phyloP scores from a whole-genome alignment of 2,113 vertebrate species.

The Cryptotis parvus region DNA sequence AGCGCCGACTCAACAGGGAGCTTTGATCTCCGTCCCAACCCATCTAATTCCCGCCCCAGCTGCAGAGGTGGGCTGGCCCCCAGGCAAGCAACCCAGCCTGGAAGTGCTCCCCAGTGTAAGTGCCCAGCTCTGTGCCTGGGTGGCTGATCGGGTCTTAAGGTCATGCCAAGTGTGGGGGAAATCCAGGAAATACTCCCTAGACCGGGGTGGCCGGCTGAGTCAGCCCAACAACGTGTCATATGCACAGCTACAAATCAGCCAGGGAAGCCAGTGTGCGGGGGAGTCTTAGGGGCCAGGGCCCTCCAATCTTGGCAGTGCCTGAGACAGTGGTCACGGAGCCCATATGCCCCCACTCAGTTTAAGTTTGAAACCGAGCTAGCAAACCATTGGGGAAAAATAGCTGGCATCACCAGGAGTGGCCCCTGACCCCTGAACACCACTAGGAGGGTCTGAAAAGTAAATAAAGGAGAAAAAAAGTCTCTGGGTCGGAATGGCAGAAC shows the following conservation, averaged over 20 bases:
- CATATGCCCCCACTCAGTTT: background rate
- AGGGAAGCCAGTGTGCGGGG: background rate
- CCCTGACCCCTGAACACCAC: too few relatives aligned
- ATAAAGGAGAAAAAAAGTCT: too few relatives aligned
- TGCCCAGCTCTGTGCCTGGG: background rate
- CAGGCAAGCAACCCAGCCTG: background rate
- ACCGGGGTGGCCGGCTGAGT: background rate
- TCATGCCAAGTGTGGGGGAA: background rate
- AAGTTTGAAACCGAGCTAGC: background rate
- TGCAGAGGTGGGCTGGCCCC: background rate
- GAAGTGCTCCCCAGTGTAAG: background rate
- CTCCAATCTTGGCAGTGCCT: too few relatives aligned
- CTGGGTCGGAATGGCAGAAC: too few relatives aligned
- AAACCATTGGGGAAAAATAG: background rate
- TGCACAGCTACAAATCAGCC: background rate
- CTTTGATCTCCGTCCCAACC: background rate
- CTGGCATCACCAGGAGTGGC: background rate
- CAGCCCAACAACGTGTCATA: background rate
- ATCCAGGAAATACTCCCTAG: background rate
- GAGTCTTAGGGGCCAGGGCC: background rate
- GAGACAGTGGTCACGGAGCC: background rate
- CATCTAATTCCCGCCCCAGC: too few relatives aligned
- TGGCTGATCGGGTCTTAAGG: background rate
- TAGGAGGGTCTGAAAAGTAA: too few relatives aligned
- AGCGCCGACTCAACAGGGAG: rapidly evolving